Evolutionary conservation across 2,797 vertebrate species (phyloP), one percentile per base, ranked within the genome.

Genomic region (Microctenopoma stevenorrisi): DNA sequence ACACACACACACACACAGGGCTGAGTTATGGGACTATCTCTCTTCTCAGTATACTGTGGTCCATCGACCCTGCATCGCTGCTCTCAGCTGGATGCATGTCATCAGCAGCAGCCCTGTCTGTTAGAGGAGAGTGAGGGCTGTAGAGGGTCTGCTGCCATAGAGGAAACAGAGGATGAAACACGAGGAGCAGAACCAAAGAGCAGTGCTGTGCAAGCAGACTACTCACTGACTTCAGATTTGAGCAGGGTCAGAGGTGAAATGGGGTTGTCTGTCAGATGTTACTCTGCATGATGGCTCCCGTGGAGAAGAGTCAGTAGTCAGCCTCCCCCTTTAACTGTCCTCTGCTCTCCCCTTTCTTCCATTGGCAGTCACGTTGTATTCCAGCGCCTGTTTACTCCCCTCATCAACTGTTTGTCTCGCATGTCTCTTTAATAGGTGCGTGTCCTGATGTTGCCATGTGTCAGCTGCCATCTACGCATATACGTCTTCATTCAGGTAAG

Each of bases 71-170:
- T 83, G 84, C 82, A 79, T 88, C 86, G 77, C 78, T 88, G 86
- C 86, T 90, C 90, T 88, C 91, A 89, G 90, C 86, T 84, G 91
- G 91, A 88, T 79, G 90, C 89, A 79, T 93, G 89, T 92, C 89
- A 89, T 85, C 87, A 87, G 77, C 88, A 84, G 80, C 87, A 87
- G 82, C 81, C 60, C 63, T 81, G 84, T 87, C 84, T 85, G 89
- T 90, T 90, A 90, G 79, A 64, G 75, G 76, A 81, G 81, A 82
- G 74, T 0, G 33, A 77, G 71, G 68, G 66, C 70, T 64, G 72
- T 28, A 66, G 65, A 74, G 72, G 78, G 30, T 6, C 7, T 33
- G 30, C 30, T 33, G 30, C 30, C 13, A 58, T 26, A 33, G 67
- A 74, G 50, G 64, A 81, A 78, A 76, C 37, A 35, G 63, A 46